Percentiles rank a stretch among this genome's conserved stretches.
Conservation (phyloP, 1,140 invertebrate genomes). For the Bathynomus jamesi region DNA sequence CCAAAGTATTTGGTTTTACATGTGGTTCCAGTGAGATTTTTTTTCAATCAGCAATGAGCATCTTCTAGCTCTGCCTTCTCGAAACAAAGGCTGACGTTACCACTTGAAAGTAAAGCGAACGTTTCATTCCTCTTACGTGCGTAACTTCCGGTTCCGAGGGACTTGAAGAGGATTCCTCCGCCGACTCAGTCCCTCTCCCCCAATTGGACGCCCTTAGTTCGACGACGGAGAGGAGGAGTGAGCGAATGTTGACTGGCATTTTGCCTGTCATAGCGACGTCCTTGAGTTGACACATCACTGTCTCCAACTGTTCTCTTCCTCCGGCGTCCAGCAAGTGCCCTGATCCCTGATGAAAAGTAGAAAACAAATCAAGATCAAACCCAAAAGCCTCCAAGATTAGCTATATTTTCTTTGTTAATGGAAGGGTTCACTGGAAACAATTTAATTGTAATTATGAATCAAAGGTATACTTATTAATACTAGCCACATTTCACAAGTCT, state of each 20-base stretch:
- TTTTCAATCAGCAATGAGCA: too few relatives aligned
- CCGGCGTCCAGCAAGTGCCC: slow-evolving; percentile 18
- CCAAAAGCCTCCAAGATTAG: neutral
- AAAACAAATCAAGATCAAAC: neutral
- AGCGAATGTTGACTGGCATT: slow-evolving; percentile 16
- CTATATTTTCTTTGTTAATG: neutral
- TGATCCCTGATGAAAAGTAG: slow-evolving; percentile 17
- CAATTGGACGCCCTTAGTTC: slow-evolving; percentile 31
- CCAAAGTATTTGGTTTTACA: too few relatives aligned
- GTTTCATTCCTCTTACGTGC: too few relatives aligned
- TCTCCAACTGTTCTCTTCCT: slow-evolving; percentile 22
- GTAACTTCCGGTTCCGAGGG: too few relatives aligned
- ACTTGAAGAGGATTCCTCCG: too few relatives aligned
- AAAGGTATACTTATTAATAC: too few relatives aligned
- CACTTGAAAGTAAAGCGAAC: too few relatives aligned
- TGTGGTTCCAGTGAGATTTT: too few relatives aligned
- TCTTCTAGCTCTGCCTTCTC: too few relatives aligned
- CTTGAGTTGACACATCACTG: slow-evolving; percentile 23
- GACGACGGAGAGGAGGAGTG: slow-evolving; percentile 28
- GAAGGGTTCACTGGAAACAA: neutral
- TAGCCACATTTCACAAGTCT: too few relatives aligned
- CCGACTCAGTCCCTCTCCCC: slow-evolving; percentile 27
- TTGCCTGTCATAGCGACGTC: slow-evolving; percentile 31
- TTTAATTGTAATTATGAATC: neutral
- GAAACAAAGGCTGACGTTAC: too few relatives aligned